Evolutionary conservation across 2,113 vertebrate genomes (phyloP).

Genomic region (Arothron firmamentum): DNA sequence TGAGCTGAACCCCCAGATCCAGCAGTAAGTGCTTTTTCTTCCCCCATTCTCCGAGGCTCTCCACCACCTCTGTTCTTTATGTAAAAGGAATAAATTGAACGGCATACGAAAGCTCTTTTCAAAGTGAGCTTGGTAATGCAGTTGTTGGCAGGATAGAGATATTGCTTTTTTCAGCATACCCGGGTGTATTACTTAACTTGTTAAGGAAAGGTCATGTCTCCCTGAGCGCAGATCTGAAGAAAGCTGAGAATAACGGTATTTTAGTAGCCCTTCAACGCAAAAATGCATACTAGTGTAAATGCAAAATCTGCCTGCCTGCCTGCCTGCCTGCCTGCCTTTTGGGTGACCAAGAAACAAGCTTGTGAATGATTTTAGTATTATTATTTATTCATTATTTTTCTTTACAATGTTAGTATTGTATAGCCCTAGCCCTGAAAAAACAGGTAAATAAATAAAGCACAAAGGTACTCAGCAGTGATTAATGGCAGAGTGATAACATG

Average conservation of each 20-base stretch:
- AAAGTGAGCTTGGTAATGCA: constrained; percentile 28
- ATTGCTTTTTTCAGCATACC: constrained; percentile 47
- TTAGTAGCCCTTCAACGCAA: constrained; percentile 6
- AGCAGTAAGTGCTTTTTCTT: constrained; percentile 31
- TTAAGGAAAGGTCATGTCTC: constrained; percentile 49
- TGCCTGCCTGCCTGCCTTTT: too few species aligned
- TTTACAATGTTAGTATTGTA: too few species aligned
- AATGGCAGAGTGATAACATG: too few species aligned
- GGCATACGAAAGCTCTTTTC: constrained; percentile 29
- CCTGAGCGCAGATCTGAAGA: constrained; percentile 12
- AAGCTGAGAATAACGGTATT: constrained; percentile 21
- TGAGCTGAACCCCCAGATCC: constrained; percentile 28
- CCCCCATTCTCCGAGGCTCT: constrained; percentile 20
- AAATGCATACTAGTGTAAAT: constrained; percentile 19
- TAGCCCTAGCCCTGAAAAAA: background rate
- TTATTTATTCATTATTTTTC: too few species aligned
- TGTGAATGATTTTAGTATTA: too few species aligned
- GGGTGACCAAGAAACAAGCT: too few species aligned
- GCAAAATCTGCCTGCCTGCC: background rate
- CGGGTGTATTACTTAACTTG: constrained; percentile 48
- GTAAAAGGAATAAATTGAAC: constrained; percentile 57
- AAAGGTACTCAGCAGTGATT: too few species aligned
- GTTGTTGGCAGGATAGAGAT: constrained; percentile 7
- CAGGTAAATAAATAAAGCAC: too few species aligned
- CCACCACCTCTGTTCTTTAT: constrained; percentile 32